Base-by-base conservation (phyloP, 2,113 vertebrate species). In the Sapayoa aenigma region DNA sequence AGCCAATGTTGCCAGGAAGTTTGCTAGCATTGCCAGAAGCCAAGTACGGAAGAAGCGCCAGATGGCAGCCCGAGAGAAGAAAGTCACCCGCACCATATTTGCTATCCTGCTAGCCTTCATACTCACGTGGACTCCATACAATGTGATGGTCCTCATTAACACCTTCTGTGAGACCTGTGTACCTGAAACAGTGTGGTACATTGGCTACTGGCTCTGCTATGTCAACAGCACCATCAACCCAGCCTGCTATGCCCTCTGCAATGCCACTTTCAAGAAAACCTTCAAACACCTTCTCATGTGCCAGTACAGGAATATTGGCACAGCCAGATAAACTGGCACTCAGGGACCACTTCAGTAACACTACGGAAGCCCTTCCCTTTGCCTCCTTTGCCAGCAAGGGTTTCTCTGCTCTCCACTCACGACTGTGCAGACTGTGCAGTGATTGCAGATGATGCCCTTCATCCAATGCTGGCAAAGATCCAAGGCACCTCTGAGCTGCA, bases 191-290 rank as follows among this genome's bases (percentile, higher is more conserved):
- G 98, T 99, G 72, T 99, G 99, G 99, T 99, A 97, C 58, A 99
- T 99, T 0, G 99, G 99, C 90, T 99, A 99, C 97, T 99, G 99
- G 99, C 98, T 99, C 83, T 99, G 99, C 94, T 99, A 99, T 0
- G 99, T 99, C 97, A 99, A 99, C 98, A 99, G 99, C 86, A 99
- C 99, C 87, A 99, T 99, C 97, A 99, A 99, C 97, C 99, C 99
- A 4, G 99, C 99, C 78, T 99, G 99, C 96, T 99, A 99, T 1
- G 99, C 99, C 27, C 98, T 99, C 94, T 99, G 99, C 98, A 99
- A 99, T 6, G 99, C 99, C 95, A 99, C 99, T 6, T 99, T 99
- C 96, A 99, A 99, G 97, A 99, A 99, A 98, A 99, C 99, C 31
- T 99, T 99, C 96, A 99, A 99, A 97, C 99, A 99, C 97, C 98